A percentile compares a stretch with the other conserved stretches of the same genome.
Conservation (phyloP, 2,113 vertebrate genomes). For the Zapornia atra region DNA sequence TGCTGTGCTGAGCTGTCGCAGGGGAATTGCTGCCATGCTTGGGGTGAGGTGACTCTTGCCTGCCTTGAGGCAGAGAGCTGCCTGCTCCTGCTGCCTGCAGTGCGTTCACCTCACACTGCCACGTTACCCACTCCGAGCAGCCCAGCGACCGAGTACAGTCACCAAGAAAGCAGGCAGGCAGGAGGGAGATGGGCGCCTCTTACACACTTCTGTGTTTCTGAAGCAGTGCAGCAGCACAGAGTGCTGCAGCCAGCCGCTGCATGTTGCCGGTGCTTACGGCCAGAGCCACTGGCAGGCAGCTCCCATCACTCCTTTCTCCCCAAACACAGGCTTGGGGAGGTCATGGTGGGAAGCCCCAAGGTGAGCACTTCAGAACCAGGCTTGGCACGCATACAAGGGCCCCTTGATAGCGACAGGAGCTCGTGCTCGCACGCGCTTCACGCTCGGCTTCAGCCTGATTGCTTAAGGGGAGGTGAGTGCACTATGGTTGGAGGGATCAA, state of each 20-base stretch:
- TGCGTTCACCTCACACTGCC: rapidly evolving
- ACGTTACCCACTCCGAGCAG: background rate
- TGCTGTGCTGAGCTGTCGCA: background rate
- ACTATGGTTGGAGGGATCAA: background rate
- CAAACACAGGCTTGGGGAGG: background rate
- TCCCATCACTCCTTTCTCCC: rapidly evolving
- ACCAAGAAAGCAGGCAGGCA: background rate
- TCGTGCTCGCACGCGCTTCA: rapidly evolving
- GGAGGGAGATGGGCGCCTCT: background rate
- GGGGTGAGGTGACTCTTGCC: background rate
- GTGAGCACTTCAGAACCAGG: background rate
- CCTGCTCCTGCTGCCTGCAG: rapidly evolving
- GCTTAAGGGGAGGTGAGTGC: background rate
- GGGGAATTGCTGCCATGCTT: rapidly evolving
- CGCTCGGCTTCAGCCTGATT: background rate
- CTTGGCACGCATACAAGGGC: background rate
- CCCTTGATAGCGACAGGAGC: background rate
- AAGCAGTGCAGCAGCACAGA: background rate
- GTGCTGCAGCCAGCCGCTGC: background rate
- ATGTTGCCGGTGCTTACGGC: background rate
- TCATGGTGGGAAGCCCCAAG: background rate
- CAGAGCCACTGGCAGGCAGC: background rate
- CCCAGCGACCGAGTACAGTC: background rate
- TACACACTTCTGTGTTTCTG: background rate
- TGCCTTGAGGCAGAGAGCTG: background rate